These are phyloP conservation scores for Lithobates pipiens DNA, from an alignment of 2,797 vertebrate species.

Conservation along the genomic window DNA sequence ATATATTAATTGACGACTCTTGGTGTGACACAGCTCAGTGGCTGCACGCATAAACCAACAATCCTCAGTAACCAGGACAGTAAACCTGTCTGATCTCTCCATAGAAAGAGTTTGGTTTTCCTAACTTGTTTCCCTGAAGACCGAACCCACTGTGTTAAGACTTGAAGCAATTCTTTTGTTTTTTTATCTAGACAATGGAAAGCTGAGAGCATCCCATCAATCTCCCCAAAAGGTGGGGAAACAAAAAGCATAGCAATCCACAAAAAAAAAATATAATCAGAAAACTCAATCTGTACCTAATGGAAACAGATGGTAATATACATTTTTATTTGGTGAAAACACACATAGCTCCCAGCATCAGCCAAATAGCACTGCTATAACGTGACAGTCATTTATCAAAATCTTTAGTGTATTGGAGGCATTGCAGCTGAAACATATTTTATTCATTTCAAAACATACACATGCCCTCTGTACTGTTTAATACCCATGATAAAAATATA, in stretches of 20 bases:
- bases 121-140: conserved; percentile 36
- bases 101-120: conserved; percentile 39
- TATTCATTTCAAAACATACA: neutral
- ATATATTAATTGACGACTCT: conserved; percentile 19
- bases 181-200: conserved; percentile 27
- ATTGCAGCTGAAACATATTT: neutral
- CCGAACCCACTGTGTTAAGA: conserved; percentile 15
- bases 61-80: neutral
- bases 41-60: conserved; percentile 38
- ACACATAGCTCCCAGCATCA: conserved; percentile 26
- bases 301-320: conserved; percentile 59
- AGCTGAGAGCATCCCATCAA: conserved; percentile 50
- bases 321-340: conserved; percentile 43
- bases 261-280: conserved; percentile 40
- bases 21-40: conserved; percentile 23
- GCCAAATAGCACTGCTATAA: conserved; percentile 35
- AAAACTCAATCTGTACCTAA: conserved; percentile 52
- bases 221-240: conserved; percentile 39
- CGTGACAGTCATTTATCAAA: conserved; percentile 49
- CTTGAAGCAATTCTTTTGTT: conserved; percentile 15
- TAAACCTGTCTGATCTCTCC: conserved; percentile 20
- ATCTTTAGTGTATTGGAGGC: conserved; percentile 2
- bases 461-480: neutral
- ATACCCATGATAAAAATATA: neutral
- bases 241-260: conserved; percentile 20